Evolutionary conservation across 2,888 invertebrate species (phyloP), one percentile per base, ranked within the genome.

Genomic region (Dynastes hyllus): DNA sequence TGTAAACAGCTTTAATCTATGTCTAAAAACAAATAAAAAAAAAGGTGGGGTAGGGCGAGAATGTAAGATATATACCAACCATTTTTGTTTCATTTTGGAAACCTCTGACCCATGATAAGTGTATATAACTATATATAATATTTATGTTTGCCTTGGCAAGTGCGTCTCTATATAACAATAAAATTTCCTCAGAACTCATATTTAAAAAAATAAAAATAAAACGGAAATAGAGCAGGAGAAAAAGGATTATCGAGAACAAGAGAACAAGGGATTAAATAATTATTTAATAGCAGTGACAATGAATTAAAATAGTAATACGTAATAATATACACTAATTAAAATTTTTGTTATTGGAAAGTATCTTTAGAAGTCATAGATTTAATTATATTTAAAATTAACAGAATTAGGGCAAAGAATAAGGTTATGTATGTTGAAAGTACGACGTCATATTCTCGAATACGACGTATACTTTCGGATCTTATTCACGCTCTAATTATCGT

Each of bases 121-220:
- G 61, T 75, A 32, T 22, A 32, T 45, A 45, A 45, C 45, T 45
- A 45, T 55, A 55, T 71, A 51, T 53, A 55, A 71, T 71, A 71
- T 65, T 53, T 70, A 73, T 73, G 16, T 71, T 53, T 55, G 27
- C 55, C 77, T 67, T 77, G 77, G 77, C 77, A 67, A 77, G 77
- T 77, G 77, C 77, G 67, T 77, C 77, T 77, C 77, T 66, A 77
- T 55, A 51, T 67, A 77, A 77, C 66, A 27, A 65, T 58, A 40
- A 75, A 29, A 37, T 45, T 58, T 75, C 45, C 9, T 32, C 29
- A 51, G 51, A 53, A 71, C 50, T 13, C 6, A 22, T 1, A 22
- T 22, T 22, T 22, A 8, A 27, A 27, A 0, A 61, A 61, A 27
- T 2, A 27, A 61, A 61, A 16, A 16, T 22, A 58, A 27, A 61